These are phyloP conservation scores for Willisornis vidua DNA, from an alignment of 2,113 vertebrate genomes.

Conservation along the genomic window DNA sequence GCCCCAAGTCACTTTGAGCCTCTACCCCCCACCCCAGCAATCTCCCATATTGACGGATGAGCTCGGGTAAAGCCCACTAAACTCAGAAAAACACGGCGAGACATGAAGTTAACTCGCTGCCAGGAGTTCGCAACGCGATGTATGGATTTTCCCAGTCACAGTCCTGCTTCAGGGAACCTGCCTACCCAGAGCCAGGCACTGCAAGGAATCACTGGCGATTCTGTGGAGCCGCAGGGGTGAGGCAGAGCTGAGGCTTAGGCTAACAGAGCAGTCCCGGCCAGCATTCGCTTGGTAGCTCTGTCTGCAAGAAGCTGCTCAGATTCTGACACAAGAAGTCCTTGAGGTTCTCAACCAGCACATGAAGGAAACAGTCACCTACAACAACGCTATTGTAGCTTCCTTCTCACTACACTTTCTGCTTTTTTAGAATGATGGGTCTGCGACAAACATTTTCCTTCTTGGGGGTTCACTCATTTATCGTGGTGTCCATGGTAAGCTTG, in stretches of 20 bases:
- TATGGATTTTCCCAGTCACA: not conserved
- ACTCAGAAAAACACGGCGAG: not conserved
- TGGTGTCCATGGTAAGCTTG: not conserved
- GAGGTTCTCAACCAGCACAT: not conserved
- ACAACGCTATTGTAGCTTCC: not conserved
- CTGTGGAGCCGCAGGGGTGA: not conserved
- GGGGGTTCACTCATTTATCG: not conserved
- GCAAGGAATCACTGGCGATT: not conserved
- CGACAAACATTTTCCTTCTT: conserved; percentile 24
- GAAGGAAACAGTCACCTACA: not conserved
- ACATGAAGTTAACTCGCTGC: not conserved
- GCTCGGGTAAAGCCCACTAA: not conserved
- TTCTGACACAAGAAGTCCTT: not conserved
- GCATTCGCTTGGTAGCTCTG: not conserved
- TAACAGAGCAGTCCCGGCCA: not conserved
- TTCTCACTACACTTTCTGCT: not conserved
- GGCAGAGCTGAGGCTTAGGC: not conserved
- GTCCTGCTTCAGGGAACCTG: not conserved
- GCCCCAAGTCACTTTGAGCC: not conserved
- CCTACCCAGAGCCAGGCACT: not conserved
- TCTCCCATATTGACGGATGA: not conserved
- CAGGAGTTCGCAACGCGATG: not conserved
- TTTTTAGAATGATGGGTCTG: not conserved
- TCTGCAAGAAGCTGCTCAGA: not conserved
- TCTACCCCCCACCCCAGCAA: not conserved